Base-by-base conservation (phyloP, 2,113 vertebrate species). In the Setophaga petechia region DNA sequence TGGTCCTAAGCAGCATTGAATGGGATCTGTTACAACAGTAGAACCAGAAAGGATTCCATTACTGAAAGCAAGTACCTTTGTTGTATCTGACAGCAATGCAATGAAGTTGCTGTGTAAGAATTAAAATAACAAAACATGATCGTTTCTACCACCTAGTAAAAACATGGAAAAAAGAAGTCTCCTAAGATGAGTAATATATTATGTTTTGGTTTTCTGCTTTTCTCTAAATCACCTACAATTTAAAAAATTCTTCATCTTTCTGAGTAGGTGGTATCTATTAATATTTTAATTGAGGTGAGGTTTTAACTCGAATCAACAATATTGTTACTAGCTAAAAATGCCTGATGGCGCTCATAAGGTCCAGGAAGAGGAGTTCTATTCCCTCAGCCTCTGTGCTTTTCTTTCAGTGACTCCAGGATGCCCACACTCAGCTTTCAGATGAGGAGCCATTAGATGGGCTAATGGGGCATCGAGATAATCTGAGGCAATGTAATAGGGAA, bases 391-490 rank as follows among this genome's bases (percentile, higher is more conserved):
- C 49, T 39, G 2, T 93, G 76, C 54, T 87, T 91, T 83, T 87
- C 80, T 96, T 92, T 89, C 87, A 43, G 57, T 52, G 90, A 89
- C 91, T 96, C 76, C 69, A 65, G 72, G 85, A 67, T 2, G 21
- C 58, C 74, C 84, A 37, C 44, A 13, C 46, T 21, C 46, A 44
- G 89, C 91, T 91, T 85, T 76, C 91, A 95, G 96, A 88, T 94
- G 93, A 89, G 94, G 97, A 97, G 73, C 93, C 95, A 95, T 98
- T 98, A 97, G 83, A 93, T 44, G 59, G 95, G 93, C 96, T 98
- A 98, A 98, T 98, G 97, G 97, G 96, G 94, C 94, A 90, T 95
- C 71, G 87, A 95, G 89, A 92, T 98, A 97, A 97, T 96, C 72
- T 41, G 80, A 95, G 94, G 89, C 97, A 91, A 54, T 90, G 73